These are phyloP conservation scores for Ridgeia piscesae DNA, from an alignment of 1,140 invertebrate species.

Conservation along the genomic window DNA sequence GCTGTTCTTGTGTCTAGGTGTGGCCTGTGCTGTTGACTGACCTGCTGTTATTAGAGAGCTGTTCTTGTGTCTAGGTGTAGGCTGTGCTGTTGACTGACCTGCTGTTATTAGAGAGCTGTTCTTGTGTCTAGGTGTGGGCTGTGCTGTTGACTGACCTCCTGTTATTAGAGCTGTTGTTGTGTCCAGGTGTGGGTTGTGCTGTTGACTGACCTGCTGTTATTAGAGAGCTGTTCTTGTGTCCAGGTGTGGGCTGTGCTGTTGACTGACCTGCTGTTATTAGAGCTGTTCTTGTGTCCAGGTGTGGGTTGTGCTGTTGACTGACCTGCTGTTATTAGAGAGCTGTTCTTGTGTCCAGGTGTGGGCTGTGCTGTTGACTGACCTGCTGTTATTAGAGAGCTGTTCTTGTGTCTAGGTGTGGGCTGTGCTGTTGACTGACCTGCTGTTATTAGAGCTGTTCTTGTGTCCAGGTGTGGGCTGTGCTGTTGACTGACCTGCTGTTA, in stretches of 20 bases:
- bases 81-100: constrained; percentile 14
- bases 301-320: constrained; percentile 8
- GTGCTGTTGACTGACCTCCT: constrained; percentile 14
- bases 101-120: neutral
- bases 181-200: constrained; percentile 6
- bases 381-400: neutral
- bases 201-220: neutral
- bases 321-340: neutral
- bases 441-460: neutral
- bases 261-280: neutral
- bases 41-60: neutral
- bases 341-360: neutral
- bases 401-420: neutral
- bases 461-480: constrained; percentile 5
- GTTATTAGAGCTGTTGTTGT: neutral
- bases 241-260: constrained; percentile 8
- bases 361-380: constrained; percentile 12
- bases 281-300: neutral
- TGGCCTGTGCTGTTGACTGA: constrained; percentile 8
- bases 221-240: neutral
- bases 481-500: constrained; percentile 7
- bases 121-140: neutral
- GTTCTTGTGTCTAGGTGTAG: neutral
- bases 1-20: neutral
- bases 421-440: constrained; percentile 11